A percentile compares a stretch with the other conserved stretches of the same genome.
phyloP scores from a whole-genome alignment of 2,113 vertebrate genomes.

The Mohoua ochrocephala region DNA sequence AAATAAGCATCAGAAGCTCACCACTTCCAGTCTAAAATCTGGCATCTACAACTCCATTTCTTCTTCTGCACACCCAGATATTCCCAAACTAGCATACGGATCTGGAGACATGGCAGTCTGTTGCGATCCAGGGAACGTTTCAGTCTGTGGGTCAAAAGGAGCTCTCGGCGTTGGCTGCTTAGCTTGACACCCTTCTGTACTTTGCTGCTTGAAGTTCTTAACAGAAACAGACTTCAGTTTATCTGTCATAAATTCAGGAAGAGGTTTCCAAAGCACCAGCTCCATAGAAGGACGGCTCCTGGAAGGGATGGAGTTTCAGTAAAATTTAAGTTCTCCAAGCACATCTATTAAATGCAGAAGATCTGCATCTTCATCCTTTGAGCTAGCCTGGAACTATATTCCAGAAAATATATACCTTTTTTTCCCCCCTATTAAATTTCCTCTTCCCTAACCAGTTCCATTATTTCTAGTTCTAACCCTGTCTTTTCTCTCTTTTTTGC shows the following conservation, averaged over 20 bases:
- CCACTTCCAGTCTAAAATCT: slow-evolving; percentile 22
- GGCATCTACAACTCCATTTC: slow-evolving; percentile 76
- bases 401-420: neutral
- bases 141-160: slow-evolving; percentile 67
- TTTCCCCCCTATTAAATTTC: neutral
- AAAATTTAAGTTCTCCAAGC: neutral
- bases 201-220: slow-evolving; percentile 63
- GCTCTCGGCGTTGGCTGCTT: slow-evolving; percentile 9
- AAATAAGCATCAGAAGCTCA: slow-evolving; percentile 46
- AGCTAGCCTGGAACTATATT: neutral
- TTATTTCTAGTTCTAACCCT: neutral
- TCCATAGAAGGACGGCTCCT: slow-evolving; percentile 82
- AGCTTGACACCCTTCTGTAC: slow-evolving; percentile 42
- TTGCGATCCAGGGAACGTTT: slow-evolving; percentile 54
- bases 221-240: slow-evolving; percentile 64
- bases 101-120: slow-evolving; percentile 56
- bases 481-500: neutral
- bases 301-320: slow-evolving; percentile 5
- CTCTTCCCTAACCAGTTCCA: neutral
- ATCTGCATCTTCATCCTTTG: neutral
- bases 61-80: slow-evolving; percentile 68
- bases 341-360: neutral
- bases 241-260: slow-evolving; percentile 74
- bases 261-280: slow-evolving; percentile 79
- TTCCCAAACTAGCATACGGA: slow-evolving; percentile 40